phyloP scores from a whole-genome alignment of 1,140 invertebrate species.

The Rhyacophila brunnea region DNA sequence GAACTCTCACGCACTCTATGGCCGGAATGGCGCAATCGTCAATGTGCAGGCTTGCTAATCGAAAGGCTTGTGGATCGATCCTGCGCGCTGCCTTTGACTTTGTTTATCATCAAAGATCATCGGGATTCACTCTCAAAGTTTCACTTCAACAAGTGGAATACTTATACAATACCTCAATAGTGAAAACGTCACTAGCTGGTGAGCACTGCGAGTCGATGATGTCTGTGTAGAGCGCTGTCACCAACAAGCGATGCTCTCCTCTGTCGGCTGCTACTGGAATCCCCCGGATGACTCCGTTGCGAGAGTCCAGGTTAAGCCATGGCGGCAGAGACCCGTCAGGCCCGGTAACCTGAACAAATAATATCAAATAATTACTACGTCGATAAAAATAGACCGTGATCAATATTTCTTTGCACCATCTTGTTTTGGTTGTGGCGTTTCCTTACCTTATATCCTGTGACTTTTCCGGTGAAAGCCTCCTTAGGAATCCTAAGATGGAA shows the following conservation, averaged over 20 bases:
- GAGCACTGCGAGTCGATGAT: constrained; percentile 43
- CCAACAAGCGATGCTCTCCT: constrained; percentile 48
- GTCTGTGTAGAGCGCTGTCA: constrained; percentile 39
- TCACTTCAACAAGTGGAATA: neutral
- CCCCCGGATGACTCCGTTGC: constrained; percentile 51
- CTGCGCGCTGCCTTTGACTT: no score
- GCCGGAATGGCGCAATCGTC: no score
- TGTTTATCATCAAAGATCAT: no score
- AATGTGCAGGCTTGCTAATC: no score
- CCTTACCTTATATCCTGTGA: constrained; percentile 49
- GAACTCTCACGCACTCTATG: no score
- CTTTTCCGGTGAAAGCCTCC: constrained; percentile 52
- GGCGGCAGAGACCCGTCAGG: constrained; percentile 45
- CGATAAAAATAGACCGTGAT: no score
- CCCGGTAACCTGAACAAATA: constrained; percentile 32
- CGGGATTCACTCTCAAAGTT: no score
- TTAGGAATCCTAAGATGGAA: constrained; percentile 55
- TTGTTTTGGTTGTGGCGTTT: no score
- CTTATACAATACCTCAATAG: constrained; percentile 43
- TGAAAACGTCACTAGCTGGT: constrained; percentile 49
- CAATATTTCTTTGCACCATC: no score
- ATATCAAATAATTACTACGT: no score
- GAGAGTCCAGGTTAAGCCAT: constrained; percentile 53
- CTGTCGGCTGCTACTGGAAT: constrained; percentile 46
- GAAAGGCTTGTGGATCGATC: no score